A percentile compares a stretch with the other conserved stretches of the same genome.
Conservation (phyloP, 2,113 vertebrate species). For the Australoheros scitulus region DNA sequence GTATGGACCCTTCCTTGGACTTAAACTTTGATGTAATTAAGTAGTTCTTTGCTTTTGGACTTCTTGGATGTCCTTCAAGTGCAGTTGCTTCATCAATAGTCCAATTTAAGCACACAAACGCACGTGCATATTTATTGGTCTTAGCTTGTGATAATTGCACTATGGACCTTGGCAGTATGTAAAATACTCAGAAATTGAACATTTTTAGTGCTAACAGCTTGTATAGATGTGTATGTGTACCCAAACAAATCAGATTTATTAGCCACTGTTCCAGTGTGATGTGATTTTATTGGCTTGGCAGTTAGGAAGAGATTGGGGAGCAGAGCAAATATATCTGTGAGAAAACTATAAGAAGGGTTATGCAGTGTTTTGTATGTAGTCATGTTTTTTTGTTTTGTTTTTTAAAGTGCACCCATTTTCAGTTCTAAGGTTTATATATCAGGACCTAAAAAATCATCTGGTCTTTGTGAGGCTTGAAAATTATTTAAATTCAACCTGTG, state of each 20-base stretch:
- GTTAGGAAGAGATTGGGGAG: slow-evolving; percentile 42
- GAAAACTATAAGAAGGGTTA: slow-evolving; percentile 47
- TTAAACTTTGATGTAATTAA: slow-evolving; percentile 19
- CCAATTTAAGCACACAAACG: neutral
- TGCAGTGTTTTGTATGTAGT: slow-evolving; percentile 10
- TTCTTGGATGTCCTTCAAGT: slow-evolving; percentile 13
- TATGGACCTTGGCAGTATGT: neutral
- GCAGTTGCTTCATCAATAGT: neutral
- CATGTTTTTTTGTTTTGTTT: neutral
- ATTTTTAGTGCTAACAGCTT: slow-evolving; percentile 38
- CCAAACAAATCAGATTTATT: slow-evolving; percentile 70
- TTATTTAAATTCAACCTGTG: neutral
- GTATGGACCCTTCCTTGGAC: neutral
- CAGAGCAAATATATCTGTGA: slow-evolving; percentile 43
- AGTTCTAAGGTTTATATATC: neutral
- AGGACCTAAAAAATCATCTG: no score
- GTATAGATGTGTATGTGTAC: slow-evolving; percentile 25
- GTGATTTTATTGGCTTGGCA: slow-evolving; percentile 59
- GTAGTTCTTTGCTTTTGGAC: neutral
- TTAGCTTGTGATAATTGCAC: slow-evolving; percentile 10
- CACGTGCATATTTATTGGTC: slow-evolving; percentile 5
- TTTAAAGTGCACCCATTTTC: neutral
- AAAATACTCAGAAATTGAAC: slow-evolving; percentile 25
- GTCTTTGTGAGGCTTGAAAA: no score
- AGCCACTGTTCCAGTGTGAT: slow-evolving; percentile 58